Conservation (phyloP, 2,797 vertebrate species). For the Sternarchorhynchus goeldii region DNA sequence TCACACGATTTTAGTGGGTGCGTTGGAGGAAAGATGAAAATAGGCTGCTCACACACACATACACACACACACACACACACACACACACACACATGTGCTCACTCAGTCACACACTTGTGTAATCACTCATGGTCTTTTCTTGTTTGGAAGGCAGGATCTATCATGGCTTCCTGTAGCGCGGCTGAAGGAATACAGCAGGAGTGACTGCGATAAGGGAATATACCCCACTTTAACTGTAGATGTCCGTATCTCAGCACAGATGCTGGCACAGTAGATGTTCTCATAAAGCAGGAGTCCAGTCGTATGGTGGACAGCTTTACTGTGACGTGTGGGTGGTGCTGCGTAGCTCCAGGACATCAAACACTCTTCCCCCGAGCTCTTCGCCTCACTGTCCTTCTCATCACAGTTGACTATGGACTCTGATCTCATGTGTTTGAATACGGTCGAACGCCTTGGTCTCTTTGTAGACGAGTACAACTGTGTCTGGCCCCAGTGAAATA, state of each 20-base stretch:
- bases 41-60: not conserved
- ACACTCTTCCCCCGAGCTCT: not conserved
- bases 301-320: not conserved
- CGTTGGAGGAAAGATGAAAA: not conserved
- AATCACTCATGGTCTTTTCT: too few relatives aligned
- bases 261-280: not conserved
- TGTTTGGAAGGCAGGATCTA: too few relatives aligned
- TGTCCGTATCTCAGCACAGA: not conserved
- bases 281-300: not conserved
- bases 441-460: conserved; percentile 7
- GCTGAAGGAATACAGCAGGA: too few relatives aligned
- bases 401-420: conserved; percentile 19
- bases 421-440: not conserved
- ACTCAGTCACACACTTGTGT: too few relatives aligned
- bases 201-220: too few relatives aligned
- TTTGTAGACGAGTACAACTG: conserved; percentile 25
- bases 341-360: not conserved
- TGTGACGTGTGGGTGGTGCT: not conserved
- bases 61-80: not conserved
- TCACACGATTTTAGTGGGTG: not conserved
- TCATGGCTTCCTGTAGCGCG: too few relatives aligned
- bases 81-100: not conserved
- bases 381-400: conserved; percentile 1
- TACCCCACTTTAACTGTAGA: not conserved
- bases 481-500: conserved; percentile 31